These are phyloP conservation scores for Malurus cyaneus DNA, from an alignment of 2,113 vertebrate species.

Conservation along the genomic window DNA sequence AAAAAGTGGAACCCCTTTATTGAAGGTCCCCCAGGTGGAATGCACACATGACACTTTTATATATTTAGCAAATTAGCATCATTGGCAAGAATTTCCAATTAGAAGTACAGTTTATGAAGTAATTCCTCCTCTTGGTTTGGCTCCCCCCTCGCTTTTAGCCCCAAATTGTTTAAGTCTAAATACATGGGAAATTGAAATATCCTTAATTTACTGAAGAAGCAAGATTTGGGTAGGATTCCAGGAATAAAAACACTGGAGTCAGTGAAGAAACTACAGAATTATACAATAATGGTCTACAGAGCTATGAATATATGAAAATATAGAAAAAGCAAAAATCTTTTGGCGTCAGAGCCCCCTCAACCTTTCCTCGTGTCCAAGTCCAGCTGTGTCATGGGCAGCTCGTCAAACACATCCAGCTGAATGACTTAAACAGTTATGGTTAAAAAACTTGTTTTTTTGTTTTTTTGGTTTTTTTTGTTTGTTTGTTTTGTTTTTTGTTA, in stretches of 20 bases:
- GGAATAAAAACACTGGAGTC: background rate
- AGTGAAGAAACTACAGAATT: background rate
- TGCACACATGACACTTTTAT: fast-evolving
- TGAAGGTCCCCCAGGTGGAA: background rate
- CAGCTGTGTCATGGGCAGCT: background rate
- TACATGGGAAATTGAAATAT: background rate
- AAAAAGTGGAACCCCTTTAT: background rate
- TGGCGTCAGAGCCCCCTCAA: background rate
- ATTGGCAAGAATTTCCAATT: background rate
- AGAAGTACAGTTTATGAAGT: background rate
- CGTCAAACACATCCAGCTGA: background rate
- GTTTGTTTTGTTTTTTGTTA: background rate
- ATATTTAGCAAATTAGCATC: background rate
- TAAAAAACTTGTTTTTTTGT: background rate
- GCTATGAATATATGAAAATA: fast-evolving
- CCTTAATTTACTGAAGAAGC: background rate
- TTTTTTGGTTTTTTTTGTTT: background rate
- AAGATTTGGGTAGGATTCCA: background rate
- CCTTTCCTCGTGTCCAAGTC: background rate
- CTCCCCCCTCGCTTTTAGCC: background rate
- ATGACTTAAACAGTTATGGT: background rate
- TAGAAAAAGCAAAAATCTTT: background rate
- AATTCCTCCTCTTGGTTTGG: background rate
- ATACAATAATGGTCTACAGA: background rate
- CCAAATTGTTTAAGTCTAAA: background rate